Percentiles rank a stretch among this genome's conserved stretches.
Conservation (phyloP, 1,140 invertebrate species). For the Sinella curviseta region DNA sequence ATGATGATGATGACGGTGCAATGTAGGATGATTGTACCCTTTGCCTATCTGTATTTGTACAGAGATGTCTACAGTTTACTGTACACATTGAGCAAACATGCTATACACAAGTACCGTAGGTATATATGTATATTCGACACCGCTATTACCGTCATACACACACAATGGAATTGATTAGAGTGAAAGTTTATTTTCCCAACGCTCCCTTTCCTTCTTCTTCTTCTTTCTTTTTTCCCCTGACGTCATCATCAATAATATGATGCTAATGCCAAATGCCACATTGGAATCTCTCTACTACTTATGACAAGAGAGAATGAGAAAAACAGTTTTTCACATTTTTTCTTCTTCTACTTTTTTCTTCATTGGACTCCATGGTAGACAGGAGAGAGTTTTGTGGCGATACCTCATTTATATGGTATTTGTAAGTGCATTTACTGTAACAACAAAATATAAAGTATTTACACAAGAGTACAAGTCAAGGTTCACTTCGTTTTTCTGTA, state of each 20-base stretch:
- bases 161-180: not conserved
- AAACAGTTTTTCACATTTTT: not conserved
- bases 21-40: not conserved
- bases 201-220: not conserved
- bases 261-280: conserved; percentile 12
- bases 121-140: not conserved
- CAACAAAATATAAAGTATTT: not conserved
- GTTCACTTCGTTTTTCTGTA: not conserved
- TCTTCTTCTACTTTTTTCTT: not conserved
- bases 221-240: not conserved
- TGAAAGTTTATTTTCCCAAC: not conserved
- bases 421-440: not conserved
- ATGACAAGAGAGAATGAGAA: not conserved
- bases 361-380: too few relatives aligned
- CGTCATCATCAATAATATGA: not conserved
- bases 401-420: not conserved
- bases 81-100: not conserved
- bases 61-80: not conserved
- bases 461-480: not conserved
- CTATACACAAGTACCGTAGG: not conserved
- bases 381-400: not conserved
- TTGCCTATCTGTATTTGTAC: not conserved
- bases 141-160: not conserved
- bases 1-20: not conserved
- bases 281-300: not conserved